Evolutionary conservation across 1,140 invertebrate genomes (phyloP), one percentile per base, ranked within the genome.

Genomic region (Eubasilissa regina): DNA sequence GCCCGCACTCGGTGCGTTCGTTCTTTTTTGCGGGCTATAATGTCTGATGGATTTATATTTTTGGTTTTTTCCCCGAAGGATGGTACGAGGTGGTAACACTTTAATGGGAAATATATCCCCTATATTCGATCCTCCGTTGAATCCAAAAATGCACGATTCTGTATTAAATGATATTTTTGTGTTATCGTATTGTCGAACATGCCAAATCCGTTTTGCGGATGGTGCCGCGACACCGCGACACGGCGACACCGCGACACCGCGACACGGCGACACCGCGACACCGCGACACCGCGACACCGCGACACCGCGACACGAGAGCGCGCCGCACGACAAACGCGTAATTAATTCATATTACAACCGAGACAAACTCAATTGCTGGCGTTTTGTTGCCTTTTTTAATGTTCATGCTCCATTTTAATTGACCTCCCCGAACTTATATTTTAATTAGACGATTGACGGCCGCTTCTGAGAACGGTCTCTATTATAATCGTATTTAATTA

Each of bases 351-450:
- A 81, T 81, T 75, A 44, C 55, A 43, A 66, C 35, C 75, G 66
- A 53, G 35, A 66, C 72, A 81, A 81, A 81, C 80, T 73, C 76
- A 78, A 81, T 81, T 81, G 80, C 74, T 75, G 64, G 73, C 75
- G 73, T 78, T 78, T 81, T 81, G 75, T 78, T 81, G 75, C 66
- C 73, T 80, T 70, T 77, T 73, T 81, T 78, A 81, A 78, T 81
- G 75, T 81, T 75, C 80, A 78, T 75, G 80, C 77, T 81, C 77
- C 70, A 60, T 77, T 81, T 81, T 81, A 81, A 81, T 81, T 78
- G 77, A 75, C 80, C 73, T 58, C 55, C 62, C 53, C 62, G 60
- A 75, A 72, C 75, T 56, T 77, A 47, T 78, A 66, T 81, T 78
- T 75, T 81, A 80, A 77, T 80, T 77, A 77, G 58, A 80, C 74